Conservation (phyloP, 2,797 vertebrate genomes). For the Loris lydekkerianus region DNA sequence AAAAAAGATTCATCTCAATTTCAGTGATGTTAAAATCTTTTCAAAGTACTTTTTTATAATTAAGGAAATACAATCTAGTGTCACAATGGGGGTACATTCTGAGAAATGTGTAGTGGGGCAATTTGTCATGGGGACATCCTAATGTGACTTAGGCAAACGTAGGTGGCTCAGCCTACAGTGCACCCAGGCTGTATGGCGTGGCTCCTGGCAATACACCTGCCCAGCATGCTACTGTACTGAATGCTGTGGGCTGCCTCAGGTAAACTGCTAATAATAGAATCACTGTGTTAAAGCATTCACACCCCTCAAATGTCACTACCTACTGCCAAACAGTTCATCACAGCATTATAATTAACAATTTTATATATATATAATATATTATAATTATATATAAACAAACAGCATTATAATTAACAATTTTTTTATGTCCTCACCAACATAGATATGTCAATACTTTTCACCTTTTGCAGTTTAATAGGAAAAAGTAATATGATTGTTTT, state of each 20-base stretch:
- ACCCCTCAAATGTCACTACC: not conserved
- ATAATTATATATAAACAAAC: no score
- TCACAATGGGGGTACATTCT: no score
- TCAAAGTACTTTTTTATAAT: not conserved
- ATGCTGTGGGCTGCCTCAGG: not conserved
- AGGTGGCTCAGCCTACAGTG: no score
- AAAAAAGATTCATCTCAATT: not conserved
- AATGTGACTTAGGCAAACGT: no score
- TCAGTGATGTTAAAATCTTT: slow-evolving; percentile 24
- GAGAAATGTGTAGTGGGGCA: no score
- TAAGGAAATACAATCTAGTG: not conserved
- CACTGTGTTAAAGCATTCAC: not conserved
- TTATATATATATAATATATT: not conserved
- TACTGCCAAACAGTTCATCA: not conserved
- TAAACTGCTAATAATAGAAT: not conserved
- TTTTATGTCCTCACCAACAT: not conserved
- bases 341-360: not conserved
- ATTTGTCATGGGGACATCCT: no score
- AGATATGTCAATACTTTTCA: not conserved
- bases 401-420: not conserved
- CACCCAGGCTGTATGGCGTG: no score
- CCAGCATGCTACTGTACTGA: no score
- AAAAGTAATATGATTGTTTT: not conserved
- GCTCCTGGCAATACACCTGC: no score
- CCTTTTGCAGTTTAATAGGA: not conserved